Evolutionary conservation across 2,113 vertebrate genomes (phyloP).

Genomic region (Girardinichthys multiradiatus): DNA sequence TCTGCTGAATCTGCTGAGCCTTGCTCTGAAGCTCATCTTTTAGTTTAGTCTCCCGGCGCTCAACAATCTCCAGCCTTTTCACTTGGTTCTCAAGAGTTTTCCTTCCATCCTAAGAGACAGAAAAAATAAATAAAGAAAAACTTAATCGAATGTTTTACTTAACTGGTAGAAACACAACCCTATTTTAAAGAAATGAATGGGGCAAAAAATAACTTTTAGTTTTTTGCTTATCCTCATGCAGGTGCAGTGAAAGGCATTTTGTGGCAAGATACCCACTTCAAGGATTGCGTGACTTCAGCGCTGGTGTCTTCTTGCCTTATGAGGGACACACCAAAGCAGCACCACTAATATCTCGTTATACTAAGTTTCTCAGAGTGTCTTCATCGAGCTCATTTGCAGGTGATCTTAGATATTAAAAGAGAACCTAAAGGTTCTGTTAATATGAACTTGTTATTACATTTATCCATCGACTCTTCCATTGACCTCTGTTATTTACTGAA

Average conservation of each 20-base stretch:
- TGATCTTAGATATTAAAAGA: no score
- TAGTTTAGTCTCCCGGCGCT: constrained; percentile 93
- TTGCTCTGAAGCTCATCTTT: constrained; percentile 99
- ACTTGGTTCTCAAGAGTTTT: constrained; percentile 98
- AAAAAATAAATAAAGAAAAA: not conserved
- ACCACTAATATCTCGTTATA: constrained; percentile 5
- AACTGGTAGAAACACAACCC: not conserved
- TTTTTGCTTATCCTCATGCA: not conserved
- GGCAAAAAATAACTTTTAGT: not conserved
- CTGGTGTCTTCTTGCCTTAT: constrained; percentile 23
- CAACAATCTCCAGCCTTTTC: constrained; percentile 95
- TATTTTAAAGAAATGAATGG: not conserved
- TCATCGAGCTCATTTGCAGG: constrained; percentile 3
- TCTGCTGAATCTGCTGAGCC: constrained; percentile 98
- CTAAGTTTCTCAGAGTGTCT: constrained; percentile 29
- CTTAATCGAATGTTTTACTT: not conserved
- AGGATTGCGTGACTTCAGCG: not conserved
- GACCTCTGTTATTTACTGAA: no score
- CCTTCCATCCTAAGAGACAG: constrained; percentile 87
- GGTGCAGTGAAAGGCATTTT: constrained; percentile 16
- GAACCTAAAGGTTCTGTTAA: constrained; percentile 15
- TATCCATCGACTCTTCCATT: not conserved
- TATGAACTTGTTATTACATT: no score
- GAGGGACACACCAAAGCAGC: constrained; percentile 18
- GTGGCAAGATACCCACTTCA: constrained; percentile 13